Evolutionary conservation across 2,113 vertebrate species (phyloP), one percentile per base, ranked within the genome.

Genomic region (Rhinolophus ferrumequinum): DNA sequence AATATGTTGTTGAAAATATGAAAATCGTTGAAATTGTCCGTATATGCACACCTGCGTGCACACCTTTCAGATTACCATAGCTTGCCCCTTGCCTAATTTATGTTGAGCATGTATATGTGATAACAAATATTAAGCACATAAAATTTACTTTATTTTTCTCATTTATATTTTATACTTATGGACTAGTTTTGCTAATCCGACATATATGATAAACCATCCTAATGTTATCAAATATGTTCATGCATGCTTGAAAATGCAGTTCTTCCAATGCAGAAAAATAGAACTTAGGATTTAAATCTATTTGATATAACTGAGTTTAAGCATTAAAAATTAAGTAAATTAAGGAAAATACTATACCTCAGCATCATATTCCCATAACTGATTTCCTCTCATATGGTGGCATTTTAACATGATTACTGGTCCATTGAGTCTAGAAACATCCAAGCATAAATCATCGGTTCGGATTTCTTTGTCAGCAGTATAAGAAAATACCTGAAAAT

Each of bases 321-420:
- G 24, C 28, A 83, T 75, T 80, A 19, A 76, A 5, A 88, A 38
- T 30, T 62, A 72, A 86, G 41, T 80, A 16, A 92, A 22, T 91
- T 69, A 70, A 89, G 47, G 18, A 38, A 81, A 80, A 81, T 84
- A 93, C 75, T 97, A 13, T 99, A 99, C 99, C 99, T 99, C 99
- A 0, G 99, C 99, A 54, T 99, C 99, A n/a, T 99, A 99, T 88
- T 99, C 99, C 98, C 99, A 99, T 98, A 99, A 99, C 98, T 99
- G 99, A 98, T 99, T 99, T 60, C 99, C 99, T 97, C 99, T 99
- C 99, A 99, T 99, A 98, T 99, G 99, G 97, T 99, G 99, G 97
- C 99, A 99, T 98, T 99, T 99, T 81, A 99, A 98, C 99, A 99
- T 99, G 88, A 99, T 98, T 15, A 99, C 99, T 2, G 99, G 99